Conservation (phyloP, 2,797 vertebrate species). For the Crocodylus rhombifer region DNA sequence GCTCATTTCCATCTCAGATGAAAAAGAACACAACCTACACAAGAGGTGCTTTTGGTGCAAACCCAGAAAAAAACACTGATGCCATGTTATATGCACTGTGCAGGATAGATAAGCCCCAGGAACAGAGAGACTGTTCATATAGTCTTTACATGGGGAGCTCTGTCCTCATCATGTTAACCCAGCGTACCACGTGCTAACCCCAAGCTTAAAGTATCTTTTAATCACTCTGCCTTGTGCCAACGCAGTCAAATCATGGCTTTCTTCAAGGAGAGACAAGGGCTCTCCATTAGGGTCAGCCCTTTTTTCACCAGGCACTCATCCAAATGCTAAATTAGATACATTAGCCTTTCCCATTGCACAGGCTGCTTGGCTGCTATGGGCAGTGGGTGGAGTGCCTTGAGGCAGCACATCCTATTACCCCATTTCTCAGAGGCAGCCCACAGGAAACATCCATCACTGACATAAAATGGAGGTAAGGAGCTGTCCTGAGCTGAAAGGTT, state of each 20-base stretch:
- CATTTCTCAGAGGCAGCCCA: rapidly evolving
- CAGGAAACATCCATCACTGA: neutral
- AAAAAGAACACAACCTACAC: neutral
- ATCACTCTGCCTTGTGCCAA: too few species aligned
- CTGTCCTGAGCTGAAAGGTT: neutral
- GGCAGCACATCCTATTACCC: neutral
- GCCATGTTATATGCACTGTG: neutral
- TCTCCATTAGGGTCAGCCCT: neutral
- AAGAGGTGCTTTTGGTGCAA: neutral
- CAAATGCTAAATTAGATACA: neutral
- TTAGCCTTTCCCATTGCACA: neutral
- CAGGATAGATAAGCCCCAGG: neutral
- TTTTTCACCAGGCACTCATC: neutral
- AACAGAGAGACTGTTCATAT: neutral
- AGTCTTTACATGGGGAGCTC: neutral
- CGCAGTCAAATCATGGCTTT: too few species aligned
- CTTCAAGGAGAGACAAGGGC: neutral
- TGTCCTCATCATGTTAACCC: neutral
- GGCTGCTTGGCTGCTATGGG: rapidly evolving
- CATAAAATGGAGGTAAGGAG: neutral
- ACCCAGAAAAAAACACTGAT: neutral
- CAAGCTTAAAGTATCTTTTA: neutral
- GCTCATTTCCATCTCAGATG: neutral
- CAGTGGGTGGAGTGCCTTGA: neutral
- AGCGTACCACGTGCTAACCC: neutral